Conservation (phyloP, 2,888 invertebrate species). For the Pardosa pseudoannulata region DNA sequence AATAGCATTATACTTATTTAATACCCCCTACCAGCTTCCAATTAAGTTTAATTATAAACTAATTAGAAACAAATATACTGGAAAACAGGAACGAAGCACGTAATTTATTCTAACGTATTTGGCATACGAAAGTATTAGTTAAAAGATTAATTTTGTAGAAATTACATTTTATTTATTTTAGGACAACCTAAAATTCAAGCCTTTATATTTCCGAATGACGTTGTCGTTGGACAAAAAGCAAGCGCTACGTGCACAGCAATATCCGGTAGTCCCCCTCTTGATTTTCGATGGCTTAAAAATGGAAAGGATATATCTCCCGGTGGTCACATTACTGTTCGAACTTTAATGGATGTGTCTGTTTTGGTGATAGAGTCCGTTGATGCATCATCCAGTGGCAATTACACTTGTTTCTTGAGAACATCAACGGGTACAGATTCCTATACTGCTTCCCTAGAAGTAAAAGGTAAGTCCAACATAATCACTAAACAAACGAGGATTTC, state of each 20-base stretch:
- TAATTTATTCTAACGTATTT: no score
- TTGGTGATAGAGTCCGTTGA: conserved; percentile 51
- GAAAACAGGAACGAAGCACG: no score
- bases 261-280: conserved; percentile 41
- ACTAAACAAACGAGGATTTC: no score
- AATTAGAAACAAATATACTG: no score
- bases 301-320: conserved; percentile 40
- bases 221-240: conserved; percentile 56
- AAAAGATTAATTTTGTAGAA: no score
- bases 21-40: no score
- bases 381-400: conserved; percentile 30
- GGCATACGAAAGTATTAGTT: no score
- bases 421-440: conserved; percentile 25
- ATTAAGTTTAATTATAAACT: no score
- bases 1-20: no score
- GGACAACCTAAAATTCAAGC: conserved; percentile 46
- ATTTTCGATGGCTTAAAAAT: conserved; percentile 57
- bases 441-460: conserved; percentile 43
- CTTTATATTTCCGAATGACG: conserved; percentile 49
- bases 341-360: conserved; percentile 44
- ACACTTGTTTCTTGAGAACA: conserved; percentile 45
- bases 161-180: no score
- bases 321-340: conserved; percentile 19
- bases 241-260: conserved; percentile 51
- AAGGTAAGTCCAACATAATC: no score